A percentile compares a stretch with the other conserved stretches of the same genome.
These are phyloP conservation scores for Zaprionus obscuricornis DNA, from an alignment of 2,888 invertebrate genomes.

Conservation along the genomic window DNA sequence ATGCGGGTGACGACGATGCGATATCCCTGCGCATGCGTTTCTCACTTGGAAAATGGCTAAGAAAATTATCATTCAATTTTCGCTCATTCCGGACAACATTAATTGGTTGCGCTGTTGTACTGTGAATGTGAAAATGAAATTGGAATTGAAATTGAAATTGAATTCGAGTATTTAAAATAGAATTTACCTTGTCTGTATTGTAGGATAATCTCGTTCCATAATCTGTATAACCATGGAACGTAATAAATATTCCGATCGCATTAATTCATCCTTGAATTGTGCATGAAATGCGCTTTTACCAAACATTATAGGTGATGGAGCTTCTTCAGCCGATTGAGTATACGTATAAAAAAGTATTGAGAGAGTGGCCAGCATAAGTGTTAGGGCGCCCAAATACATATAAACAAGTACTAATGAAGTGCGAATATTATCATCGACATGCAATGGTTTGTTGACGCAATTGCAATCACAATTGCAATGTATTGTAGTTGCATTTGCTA, in stretches of 20 bases:
- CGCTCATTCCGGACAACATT: conserved; percentile 63
- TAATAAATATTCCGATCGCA: conserved; percentile 71
- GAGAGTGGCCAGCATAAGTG: conserved; percentile 76
- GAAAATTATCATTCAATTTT: conserved; percentile 60
- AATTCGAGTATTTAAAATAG: background rate
- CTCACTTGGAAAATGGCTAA: conserved; percentile 25
- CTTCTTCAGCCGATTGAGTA: conserved; percentile 41
- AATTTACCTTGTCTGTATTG: conserved; percentile 28
- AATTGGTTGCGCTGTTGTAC: conserved; percentile 14
- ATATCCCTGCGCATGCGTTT: conserved; percentile 78
- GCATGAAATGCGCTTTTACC: conserved; percentile 49
- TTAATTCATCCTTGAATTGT: conserved; percentile 72
- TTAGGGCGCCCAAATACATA: conserved; percentile 75
- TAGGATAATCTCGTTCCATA: conserved; percentile 54
- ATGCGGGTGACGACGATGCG: conserved; percentile 77
- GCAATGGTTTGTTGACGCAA: conserved; percentile 36
- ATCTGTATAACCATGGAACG: conserved; percentile 65
- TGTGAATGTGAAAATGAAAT: background rate
- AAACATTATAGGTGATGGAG: conserved; percentile 9
- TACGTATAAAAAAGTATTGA: conserved; percentile 78
- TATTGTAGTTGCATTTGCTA: conserved; percentile 3
- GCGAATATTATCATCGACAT: background rate
- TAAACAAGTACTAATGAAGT: conserved; percentile 64
- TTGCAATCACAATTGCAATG: conserved; percentile 48
- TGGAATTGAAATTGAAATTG: background rate